Base-by-base conservation (phyloP, 1,140 invertebrate species). In the Galendromus occidentalis region DNA sequence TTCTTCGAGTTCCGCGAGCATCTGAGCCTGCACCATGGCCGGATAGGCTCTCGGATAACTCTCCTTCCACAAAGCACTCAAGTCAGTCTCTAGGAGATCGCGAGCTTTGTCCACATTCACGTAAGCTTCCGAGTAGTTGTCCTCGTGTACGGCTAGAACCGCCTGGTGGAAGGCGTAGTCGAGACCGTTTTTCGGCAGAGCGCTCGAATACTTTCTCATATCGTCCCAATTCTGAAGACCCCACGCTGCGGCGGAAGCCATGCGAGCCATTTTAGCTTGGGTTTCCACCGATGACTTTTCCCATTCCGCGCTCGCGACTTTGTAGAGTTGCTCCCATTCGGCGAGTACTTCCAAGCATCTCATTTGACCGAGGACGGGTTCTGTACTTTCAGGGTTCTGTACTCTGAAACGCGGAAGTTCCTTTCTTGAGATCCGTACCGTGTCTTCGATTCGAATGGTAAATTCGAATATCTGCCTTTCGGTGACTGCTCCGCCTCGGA, bases 31-130 rank as follows among this genome's bases (percentile, higher is more conserved):
- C 0, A 99, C 91, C 87, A 98, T 92, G 0, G 92, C 87, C 20
- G 90, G 91, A 74, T 98, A 98, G 14, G 95, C 95, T 71, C 94
- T 79, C 73, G 94, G 91, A 73, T 99, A 98, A 69, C 92, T 97
- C 76, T 99, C 96, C 0, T 90, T 89, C 1, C 91, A 92, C 83
- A 98, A 93, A 0, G 95, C 91, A 0, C 94, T 96, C 55, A 99
- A 75, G 74, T 99, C 94, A 0, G 88, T 94, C 75, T 98, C 95
- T 4, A 98, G 77, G 30, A 97, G 79, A 75, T 97, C 90, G 20
- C 96, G 77, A 1, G 93, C 88, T 72, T 86, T 85, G 71, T 97
- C 89, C 66, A 97, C 92, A 59, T 87, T 25, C 44, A 63, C 71
- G 66, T 83, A 80, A 17, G 83, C 84, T 63, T 76, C 65, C 47